Percentiles rank a stretch among this genome's conserved stretches.
Conservation (phyloP, 2,113 vertebrate species). For the Spheniscus mendiculus region DNA sequence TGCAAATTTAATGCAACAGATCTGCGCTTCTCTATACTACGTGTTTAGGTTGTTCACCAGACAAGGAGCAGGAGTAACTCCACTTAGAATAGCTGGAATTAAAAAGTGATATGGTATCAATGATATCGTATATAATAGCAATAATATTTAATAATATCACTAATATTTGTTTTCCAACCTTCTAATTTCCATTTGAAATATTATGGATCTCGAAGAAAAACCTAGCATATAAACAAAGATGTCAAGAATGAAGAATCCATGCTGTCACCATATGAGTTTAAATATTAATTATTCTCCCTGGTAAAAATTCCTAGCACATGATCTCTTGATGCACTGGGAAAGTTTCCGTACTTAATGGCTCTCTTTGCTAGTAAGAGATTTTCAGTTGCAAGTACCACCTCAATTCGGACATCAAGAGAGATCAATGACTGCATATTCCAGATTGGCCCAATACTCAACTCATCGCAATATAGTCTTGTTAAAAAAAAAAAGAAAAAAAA, state of each 20-base stretch:
- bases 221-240: not conserved
- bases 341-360: not conserved
- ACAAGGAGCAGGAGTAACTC: not conserved
- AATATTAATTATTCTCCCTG: not conserved
- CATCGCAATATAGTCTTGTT: not conserved
- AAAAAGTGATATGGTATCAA: not conserved
- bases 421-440: not conserved
- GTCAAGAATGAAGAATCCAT: not conserved
- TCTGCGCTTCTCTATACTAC: not conserved
- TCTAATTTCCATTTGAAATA: not conserved
- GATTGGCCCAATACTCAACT: not conserved
- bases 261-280: not conserved
- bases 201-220: not conserved
- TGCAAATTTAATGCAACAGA: not conserved
- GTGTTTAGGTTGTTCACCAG: not conserved
- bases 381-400: not conserved
- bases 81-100: not conserved
- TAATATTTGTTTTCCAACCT: not conserved
- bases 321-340: not conserved
- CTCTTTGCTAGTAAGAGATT: not conserved
- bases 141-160: not conserved
- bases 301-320: not conserved
- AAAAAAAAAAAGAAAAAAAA: not conserved
- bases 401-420: not conserved
- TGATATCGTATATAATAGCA: not conserved